These are phyloP conservation scores for Drosophila santomea DNA, from an alignment of 1,140 invertebrate genomes.

Conservation along the genomic window DNA sequence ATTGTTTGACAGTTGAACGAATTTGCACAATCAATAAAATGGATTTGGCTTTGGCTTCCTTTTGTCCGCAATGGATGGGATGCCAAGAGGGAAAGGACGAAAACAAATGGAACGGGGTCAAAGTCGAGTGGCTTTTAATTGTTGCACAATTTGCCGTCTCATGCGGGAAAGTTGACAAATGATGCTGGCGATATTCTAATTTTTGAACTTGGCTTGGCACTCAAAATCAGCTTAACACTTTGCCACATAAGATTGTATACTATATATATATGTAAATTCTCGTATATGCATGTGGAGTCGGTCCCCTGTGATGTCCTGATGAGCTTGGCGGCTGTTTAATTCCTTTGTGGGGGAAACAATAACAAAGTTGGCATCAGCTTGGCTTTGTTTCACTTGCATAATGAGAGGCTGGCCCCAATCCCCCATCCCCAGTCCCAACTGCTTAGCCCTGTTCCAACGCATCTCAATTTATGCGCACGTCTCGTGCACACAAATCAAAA, in stretches of 20 bases:
- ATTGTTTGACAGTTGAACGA: slow-evolving; percentile 69
- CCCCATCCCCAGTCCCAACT: not conserved
- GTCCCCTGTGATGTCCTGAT: slow-evolving; percentile 34
- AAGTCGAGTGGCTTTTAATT: slow-evolving; percentile 61
- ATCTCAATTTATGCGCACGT: slow-evolving; percentile 76
- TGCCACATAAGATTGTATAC: too few species aligned
- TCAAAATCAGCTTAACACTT: not conserved
- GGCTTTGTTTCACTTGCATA: slow-evolving; percentile 72
- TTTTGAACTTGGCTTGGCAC: slow-evolving; percentile 17
- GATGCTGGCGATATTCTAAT: slow-evolving; percentile 13
- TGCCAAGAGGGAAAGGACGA: slow-evolving; percentile 43
- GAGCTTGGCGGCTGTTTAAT: slow-evolving; percentile 68
- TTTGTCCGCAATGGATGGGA: slow-evolving; percentile 17
- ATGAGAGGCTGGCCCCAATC: slow-evolving; percentile 51
- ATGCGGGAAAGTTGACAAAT: slow-evolving; percentile 35
- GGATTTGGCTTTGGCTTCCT: slow-evolving; percentile 36
- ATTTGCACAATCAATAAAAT: slow-evolving; percentile 73
- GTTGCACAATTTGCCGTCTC: slow-evolving; percentile 69
- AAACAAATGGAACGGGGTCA: slow-evolving; percentile 6
- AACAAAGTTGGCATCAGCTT: slow-evolving; percentile 55
- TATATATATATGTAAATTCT: too few species aligned
- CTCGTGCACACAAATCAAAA: slow-evolving; percentile 74
- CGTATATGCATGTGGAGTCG: not conserved
- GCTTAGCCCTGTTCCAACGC: slow-evolving; percentile 28
- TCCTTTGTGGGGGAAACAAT: slow-evolving; percentile 76